A percentile compares a stretch with the other conserved stretches of the same genome.
Conservation (phyloP, 2,888 invertebrate species). For the Cerastoderma edule region DNA sequence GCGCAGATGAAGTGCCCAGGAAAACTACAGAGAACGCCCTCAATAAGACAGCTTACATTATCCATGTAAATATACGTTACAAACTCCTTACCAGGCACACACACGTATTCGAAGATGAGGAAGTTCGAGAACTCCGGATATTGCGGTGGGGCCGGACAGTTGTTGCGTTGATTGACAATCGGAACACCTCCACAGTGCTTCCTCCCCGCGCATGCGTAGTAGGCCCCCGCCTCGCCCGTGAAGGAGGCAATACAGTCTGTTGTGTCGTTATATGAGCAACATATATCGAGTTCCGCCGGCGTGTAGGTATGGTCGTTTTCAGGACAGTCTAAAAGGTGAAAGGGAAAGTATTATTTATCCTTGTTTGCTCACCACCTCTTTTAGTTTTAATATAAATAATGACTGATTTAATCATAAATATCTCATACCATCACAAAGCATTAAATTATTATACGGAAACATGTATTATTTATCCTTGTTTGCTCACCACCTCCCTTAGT, state of each 20-base stretch:
- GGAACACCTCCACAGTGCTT: conserved; percentile 20
- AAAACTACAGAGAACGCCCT: no score
- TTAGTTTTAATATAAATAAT: no score
- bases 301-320: conserved; percentile 21
- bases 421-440: no score
- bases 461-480: no score
- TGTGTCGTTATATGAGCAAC: conserved; percentile 28
- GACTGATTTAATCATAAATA: no score
- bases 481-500: no score
- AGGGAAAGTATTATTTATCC: no score
- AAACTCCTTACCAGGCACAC: conserved; percentile 42
- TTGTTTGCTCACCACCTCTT: no score
- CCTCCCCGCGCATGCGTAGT: conserved; percentile 22
- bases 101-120: conserved; percentile 39
- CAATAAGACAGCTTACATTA: no score
- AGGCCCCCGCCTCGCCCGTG: conserved; percentile 13
- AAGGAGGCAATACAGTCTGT: conserved; percentile 32
- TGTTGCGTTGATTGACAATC: conserved; percentile 16
- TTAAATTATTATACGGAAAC: no score
- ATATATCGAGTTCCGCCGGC: conserved; percentile 17
- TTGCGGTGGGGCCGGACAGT: conserved; percentile 4
- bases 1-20: no score
- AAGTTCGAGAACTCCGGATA: conserved; percentile 28
- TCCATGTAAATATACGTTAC: no score
- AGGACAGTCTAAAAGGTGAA: conserved; percentile 26